Evolutionary conservation across 2,888 invertebrate species (phyloP).

Genomic region (Crioceris asparagi): DNA sequence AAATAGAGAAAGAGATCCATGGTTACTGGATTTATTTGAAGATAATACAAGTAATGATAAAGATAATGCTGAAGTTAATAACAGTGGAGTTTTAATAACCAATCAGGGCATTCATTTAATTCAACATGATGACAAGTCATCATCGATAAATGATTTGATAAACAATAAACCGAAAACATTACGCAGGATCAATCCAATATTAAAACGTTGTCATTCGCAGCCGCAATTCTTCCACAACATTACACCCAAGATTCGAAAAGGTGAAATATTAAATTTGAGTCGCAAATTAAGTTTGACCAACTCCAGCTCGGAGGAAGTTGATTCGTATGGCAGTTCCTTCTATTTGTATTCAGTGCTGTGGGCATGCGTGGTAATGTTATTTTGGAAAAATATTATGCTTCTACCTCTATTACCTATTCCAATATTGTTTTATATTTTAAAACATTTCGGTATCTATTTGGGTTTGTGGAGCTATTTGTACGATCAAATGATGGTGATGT

Average conservation of each 20-base stretch:
- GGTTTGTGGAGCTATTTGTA: conserved; percentile 43
- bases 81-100: conserved; percentile 28
- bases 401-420: conserved; percentile 69
- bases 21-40: conserved; percentile 34
- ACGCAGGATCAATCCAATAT: conserved; percentile 19
- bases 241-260: conserved; percentile 13
- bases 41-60: no score
- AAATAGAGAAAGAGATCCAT: conserved; percentile 28
- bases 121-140: conserved; percentile 16
- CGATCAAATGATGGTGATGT: conserved; percentile 26
- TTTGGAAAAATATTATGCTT: conserved; percentile 81
- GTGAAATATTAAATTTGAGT: conserved; percentile 18
- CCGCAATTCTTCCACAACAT: conserved; percentile 23
- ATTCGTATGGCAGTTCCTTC: conserved; percentile 50
- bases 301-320: conserved; percentile 27
- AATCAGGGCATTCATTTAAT: conserved; percentile 31
- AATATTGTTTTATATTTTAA: conserved; percentile 57
- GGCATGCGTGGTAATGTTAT: conserved; percentile 69
- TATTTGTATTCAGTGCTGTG: conserved; percentile 72
- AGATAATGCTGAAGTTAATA: conserved; percentile 18
- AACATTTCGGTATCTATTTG: conserved; percentile 38
- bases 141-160: conserved; percentile 9
- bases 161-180: conserved; percentile 15
- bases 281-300: conserved; percentile 18
- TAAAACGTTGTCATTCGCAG: conserved; percentile 33